Base-by-base conservation (phyloP, 2,888 invertebrate species). In the Agrotis exclamationis region DNA sequence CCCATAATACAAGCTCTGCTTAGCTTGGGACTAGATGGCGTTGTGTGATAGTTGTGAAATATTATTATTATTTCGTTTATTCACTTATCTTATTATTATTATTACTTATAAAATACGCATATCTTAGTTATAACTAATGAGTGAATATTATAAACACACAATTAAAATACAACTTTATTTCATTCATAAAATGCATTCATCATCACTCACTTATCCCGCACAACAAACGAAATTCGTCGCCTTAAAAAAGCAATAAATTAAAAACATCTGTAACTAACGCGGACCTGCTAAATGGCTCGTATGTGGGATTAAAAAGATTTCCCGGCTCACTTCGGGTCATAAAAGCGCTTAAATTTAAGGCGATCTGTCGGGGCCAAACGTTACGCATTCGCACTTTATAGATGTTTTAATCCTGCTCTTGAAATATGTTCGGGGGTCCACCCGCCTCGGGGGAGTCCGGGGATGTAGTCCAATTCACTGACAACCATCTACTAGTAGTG, bases 341-440 rank as follows among this genome's bases (percentile, higher is more conserved):
- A 76, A 87, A 87, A 84, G 81, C 77, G 68, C 82, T 87, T 90
- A 93, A 93, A 95, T 94, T 94, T 93, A 93, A 91, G 88, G 88
- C 91, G 92, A 93, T 94, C 93, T 95, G 96, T 95, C 96, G 92
- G 89, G 81, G 85, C 86, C 95, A 94, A 92, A 92, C 94, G 93
- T 87, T 91, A 89, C 89, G 90, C 91, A 92, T 94, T 96, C 95
- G 93, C 95, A 93, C 95, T 94, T 91, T 89, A 90, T 90, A 91
- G 90, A 92, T 92, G 90, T 88, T 93, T 91, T 95, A 95, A 95
- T 94, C 95, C 95, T 92, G 93, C 92, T 91, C 95, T 96, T 96
- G 94, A 96, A 95, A 94, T 95, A 95, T 96, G 94, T 93, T 90
- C 79, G 84, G 85, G 92, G 90, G 78, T 69, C 48, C 64, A 64